Percentiles rank a stretch among this genome's conserved stretches.
Evolutionary conservation across 64 coral and sea anemone genomes (phyloP).

Genomic region (Exaiptasia diaphana): DNA sequence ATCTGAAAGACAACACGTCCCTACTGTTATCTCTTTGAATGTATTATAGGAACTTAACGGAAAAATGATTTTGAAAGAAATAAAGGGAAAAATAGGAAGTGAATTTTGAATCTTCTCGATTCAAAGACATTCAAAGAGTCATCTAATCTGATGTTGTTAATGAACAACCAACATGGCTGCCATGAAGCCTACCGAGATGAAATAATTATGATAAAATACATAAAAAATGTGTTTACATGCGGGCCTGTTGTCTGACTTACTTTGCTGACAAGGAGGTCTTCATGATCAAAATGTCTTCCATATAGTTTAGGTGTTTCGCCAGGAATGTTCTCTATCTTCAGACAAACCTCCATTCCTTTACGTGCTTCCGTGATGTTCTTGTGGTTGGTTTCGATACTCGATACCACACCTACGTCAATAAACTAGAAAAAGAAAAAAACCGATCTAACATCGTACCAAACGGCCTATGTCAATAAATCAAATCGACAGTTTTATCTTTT

Average conservation of each 20-base stretch:
- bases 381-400: conserved; percentile 95
- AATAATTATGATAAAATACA: too few relatives aligned
- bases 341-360: conserved; percentile 95
- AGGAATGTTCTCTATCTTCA: conserved; percentile 81
- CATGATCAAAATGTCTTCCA: conserved; percentile 96
- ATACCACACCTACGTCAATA: conserved; percentile 78
- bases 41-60: background rate
- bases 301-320: conserved; percentile 93
- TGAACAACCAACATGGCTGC: too few relatives aligned
- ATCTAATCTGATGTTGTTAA: too few relatives aligned
- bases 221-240: too few relatives aligned
- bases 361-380: conserved; percentile 68
- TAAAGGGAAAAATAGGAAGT: too few relatives aligned
- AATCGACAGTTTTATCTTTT: too few relatives aligned
- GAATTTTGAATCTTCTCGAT: too few relatives aligned
- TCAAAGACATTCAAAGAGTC: too few relatives aligned
- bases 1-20: conserved; percentile 80
- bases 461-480: too few relatives aligned
- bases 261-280: conserved; percentile 87
- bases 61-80: background rate
- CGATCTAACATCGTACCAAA: too few relatives aligned
- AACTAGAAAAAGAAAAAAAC: conserved; percentile 46
- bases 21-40: too few relatives aligned
- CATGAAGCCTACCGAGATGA: too few relatives aligned
- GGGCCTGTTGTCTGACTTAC: conserved; percentile 35